Evolutionary conservation across 2,888 invertebrate species (phyloP).

Genomic region (Tenthredo livida): DNA sequence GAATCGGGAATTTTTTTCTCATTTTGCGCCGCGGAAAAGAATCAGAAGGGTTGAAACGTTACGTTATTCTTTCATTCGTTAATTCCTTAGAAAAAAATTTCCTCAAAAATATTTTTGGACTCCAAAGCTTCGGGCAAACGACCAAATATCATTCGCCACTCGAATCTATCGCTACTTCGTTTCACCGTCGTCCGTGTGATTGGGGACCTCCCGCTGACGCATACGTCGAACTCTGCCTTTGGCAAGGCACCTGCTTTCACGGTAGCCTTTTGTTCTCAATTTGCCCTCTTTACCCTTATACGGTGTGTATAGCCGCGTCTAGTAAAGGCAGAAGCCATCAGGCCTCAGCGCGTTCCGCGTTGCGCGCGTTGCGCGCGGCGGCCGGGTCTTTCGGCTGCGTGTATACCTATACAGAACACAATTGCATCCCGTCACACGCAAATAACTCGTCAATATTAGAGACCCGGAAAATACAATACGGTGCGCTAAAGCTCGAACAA

Average conservation of each 20-base stretch:
- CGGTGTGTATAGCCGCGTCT: slow-evolving; percentile 4
- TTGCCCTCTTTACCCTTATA: slow-evolving; percentile 52
- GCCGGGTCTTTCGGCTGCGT: background rate
- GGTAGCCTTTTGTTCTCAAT: slow-evolving; percentile 57
- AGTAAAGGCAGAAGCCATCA: slow-evolving; percentile 38
- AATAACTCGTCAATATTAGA: slow-evolving; percentile 47
- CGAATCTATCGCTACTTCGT: slow-evolving; percentile 25
- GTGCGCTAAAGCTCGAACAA: slow-evolving; percentile 16
- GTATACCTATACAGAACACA: slow-evolving; percentile 35
- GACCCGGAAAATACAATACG: slow-evolving; percentile 33
- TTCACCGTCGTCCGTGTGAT: slow-evolving; percentile 58
- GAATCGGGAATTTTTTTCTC: background rate
- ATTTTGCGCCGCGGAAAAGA: background rate
- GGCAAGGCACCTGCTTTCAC: slow-evolving; percentile 67
- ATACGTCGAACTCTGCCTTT: slow-evolving; percentile 64
- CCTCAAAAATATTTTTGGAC: too few relatives aligned
- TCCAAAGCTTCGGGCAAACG: background rate
- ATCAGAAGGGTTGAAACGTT: background rate
- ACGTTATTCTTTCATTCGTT: too few relatives aligned
- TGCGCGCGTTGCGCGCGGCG: background rate
- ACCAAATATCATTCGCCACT: background rate
- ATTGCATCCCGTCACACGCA: slow-evolving; percentile 36
- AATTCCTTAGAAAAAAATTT: too few relatives aligned
- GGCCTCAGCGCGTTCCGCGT: background rate
- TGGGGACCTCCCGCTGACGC: slow-evolving; percentile 66